Conservation (phyloP, 2,888 invertebrate genomes). For the Rhagonycha lutea region DNA sequence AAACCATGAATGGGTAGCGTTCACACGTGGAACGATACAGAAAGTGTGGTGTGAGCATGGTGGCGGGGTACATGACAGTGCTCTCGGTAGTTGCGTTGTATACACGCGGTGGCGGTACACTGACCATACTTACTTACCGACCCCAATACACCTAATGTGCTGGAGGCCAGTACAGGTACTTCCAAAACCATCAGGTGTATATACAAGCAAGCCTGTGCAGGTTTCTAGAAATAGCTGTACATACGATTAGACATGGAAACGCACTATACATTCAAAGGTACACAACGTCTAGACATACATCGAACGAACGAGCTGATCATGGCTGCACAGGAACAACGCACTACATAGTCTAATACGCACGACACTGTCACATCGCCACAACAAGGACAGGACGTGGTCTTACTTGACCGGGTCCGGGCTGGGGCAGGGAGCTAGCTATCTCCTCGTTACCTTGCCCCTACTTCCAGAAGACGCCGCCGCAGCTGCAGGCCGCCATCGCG, state of each 20-base stretch:
- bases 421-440: conserved; percentile 61
- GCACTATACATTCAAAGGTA: conserved; percentile 39
- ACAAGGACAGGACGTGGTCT: conserved; percentile 56
- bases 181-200: conserved; percentile 35
- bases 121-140: conserved; percentile 37
- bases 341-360: conserved; percentile 51
- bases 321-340: conserved; percentile 54
- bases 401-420: conserved; percentile 55
- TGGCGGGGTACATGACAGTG: conserved; percentile 50
- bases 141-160: conserved; percentile 43
- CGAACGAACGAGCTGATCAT: conserved; percentile 56
- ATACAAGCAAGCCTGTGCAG: conserved; percentile 32
- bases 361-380: conserved; percentile 58
- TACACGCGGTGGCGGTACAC: conserved; percentile 38
- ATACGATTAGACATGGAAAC: conserved; percentile 33
- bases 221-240: conserved; percentile 37
- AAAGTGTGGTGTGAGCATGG: conserved; percentile 5
- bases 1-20: not conserved
- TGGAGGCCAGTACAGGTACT: conserved; percentile 42
- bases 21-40: not conserved
- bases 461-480: conserved; percentile 65
- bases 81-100: conserved; percentile 53
- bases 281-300: conserved; percentile 56
- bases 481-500: conserved; percentile 56
- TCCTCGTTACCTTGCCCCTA: conserved; percentile 66